Percentiles rank a stretch among this genome's conserved stretches.
Evolutionary conservation across 2,888 invertebrate species (phyloP).

Genomic region (Icerya purchasi): DNA sequence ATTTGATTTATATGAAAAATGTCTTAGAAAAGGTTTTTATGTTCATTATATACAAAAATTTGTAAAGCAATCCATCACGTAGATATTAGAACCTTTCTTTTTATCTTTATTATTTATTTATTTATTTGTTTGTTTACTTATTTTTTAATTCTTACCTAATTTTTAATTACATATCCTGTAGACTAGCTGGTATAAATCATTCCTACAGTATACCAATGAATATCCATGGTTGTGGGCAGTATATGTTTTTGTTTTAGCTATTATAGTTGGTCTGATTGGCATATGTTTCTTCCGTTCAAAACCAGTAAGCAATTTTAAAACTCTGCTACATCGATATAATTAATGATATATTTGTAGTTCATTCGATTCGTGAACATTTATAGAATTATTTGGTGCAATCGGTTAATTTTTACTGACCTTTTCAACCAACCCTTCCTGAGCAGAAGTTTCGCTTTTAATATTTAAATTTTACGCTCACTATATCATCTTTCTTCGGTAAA

Average conservation of each 20-base stretch:
- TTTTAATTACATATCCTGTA: conserved; percentile 28
- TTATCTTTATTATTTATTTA: no score
- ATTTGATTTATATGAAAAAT: conserved; percentile 43
- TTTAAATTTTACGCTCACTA: no score
- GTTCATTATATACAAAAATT: background rate
- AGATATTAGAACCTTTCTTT: background rate
- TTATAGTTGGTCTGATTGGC: conserved; percentile 58
- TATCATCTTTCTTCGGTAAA: no score
- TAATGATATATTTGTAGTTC: no score
- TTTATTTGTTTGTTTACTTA: no score
- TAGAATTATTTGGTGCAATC: no score
- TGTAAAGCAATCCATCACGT: background rate
- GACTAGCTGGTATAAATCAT: conserved; percentile 52
- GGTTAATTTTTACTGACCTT: no score
- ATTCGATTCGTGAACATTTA: no score
- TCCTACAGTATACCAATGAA: conserved; percentile 48
- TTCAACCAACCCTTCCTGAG: no score
- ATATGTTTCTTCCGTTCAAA: conserved; percentile 40
- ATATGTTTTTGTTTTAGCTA: conserved; percentile 51
- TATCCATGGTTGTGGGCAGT: conserved; percentile 83
- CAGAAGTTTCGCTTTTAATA: no score
- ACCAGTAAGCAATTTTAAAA: conserved; percentile 10
- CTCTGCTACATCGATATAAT: no score
- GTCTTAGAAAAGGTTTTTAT: conserved; percentile 10
- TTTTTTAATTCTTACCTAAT: conserved; percentile 5